Percentiles rank a stretch among this genome's conserved stretches.
Conservation (phyloP, 2,113 vertebrate genomes). For the Myrmophylax atrothorax region DNA sequence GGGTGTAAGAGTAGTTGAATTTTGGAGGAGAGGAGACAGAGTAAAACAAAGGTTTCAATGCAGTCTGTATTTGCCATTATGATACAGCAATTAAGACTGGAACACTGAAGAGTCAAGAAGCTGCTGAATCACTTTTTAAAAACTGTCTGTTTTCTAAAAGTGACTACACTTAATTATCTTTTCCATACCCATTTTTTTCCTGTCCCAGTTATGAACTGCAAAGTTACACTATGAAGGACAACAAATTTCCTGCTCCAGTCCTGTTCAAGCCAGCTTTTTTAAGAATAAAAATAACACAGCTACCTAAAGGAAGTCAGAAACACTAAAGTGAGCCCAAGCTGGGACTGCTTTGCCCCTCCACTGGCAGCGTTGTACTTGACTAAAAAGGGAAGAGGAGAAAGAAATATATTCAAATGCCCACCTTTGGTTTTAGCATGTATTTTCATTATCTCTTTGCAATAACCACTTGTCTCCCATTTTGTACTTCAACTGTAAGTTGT, state of each 20-base stretch:
- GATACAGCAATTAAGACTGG: neutral
- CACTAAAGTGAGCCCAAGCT: neutral
- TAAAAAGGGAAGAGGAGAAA: neutral
- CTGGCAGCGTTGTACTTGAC: neutral
- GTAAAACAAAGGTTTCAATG: neutral
- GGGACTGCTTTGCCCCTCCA: neutral
- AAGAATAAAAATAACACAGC: neutral
- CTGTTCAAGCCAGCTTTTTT: neutral
- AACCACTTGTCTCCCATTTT: neutral
- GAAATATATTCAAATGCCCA: neutral
- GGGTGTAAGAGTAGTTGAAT: neutral
- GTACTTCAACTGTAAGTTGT: neutral
- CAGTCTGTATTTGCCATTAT: neutral
- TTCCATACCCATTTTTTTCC: neutral
- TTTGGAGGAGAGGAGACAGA: neutral
- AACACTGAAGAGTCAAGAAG: neutral
- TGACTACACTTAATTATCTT: neutral
- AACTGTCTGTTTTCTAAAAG: neutral
- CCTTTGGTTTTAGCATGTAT: neutral
- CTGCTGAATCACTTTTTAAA: neutral
- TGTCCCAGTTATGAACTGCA: neutral
- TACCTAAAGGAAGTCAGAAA: neutral
- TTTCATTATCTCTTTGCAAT: neutral
- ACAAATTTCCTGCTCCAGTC: neutral
- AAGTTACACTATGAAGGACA: neutral